These are phyloP conservation scores for Chlamydotis undulata DNA, from an alignment of 2,113 vertebrate species.

Conservation along the genomic window DNA sequence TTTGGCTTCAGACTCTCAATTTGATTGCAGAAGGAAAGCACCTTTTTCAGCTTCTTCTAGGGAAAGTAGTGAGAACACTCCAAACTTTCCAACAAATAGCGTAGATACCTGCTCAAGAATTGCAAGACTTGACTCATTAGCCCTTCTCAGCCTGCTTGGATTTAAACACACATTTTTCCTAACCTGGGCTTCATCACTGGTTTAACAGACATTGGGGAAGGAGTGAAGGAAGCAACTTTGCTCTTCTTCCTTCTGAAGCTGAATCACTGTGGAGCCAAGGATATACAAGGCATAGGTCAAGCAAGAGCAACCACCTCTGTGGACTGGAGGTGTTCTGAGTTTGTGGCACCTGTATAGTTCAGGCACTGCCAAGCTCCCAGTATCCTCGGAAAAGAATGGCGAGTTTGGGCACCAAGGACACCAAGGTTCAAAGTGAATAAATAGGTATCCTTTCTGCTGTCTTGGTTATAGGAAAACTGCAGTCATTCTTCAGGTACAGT, in stretches of 20 bases:
- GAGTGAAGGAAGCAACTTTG: not conserved
- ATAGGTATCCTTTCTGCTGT: not conserved
- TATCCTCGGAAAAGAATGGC: not conserved
- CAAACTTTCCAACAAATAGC: not conserved
- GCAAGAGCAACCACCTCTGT: not conserved
- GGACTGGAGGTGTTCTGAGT: not conserved
- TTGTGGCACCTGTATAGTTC: not conserved
- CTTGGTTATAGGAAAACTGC: not conserved
- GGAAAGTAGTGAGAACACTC: not conserved
- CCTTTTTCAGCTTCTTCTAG: not conserved
- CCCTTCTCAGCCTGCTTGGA: not conserved
- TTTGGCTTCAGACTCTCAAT: not conserved
- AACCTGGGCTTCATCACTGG: not conserved
- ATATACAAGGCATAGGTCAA: not conserved
- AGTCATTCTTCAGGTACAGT: not conserved
- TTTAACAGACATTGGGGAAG: not conserved
- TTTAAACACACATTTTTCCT: not conserved
- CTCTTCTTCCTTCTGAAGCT: not conserved
- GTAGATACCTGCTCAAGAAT: not conserved
- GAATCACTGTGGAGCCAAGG: not conserved
- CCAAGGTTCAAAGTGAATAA: not conserved
- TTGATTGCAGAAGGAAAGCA: not conserved
- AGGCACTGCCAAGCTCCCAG: not conserved
- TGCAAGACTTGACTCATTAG: not conserved
- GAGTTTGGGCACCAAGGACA: not conserved